Evolutionary conservation across 2,113 vertebrate species (phyloP), one percentile per base, ranked within the genome.

Genomic region (Callopanchax toddi): DNA sequence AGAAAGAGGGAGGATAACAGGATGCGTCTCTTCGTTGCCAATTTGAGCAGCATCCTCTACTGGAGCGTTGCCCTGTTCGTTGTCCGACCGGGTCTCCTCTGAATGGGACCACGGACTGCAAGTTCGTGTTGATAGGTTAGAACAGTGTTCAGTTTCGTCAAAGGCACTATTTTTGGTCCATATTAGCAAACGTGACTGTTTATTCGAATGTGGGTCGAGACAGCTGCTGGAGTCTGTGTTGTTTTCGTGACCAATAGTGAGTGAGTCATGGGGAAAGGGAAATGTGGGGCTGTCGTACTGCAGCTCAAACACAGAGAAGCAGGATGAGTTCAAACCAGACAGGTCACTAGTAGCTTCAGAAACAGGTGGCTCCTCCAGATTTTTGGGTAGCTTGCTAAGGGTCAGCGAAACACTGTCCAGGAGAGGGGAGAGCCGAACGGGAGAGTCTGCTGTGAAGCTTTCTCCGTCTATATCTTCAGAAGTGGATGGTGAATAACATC

Each of bases 111-210:
- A 99, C 5, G 97, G 97, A 89, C 97, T 99, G 91, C 97, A 99
- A 60, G 97, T 99, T 92, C 97, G 94, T 1, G 97, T 99, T 83
- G 97, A 99, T 90, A 99, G 93, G 89, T 97, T 99, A 78, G 97
- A 99, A 95, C 97, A 99, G 91, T 98, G 96, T 96, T 98, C 97
- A 51, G 95, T 97, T 94, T 99, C 97, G 83, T 99, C 97, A 93
- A 99, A 99, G 97, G 97, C 97, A 98, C 97, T 98, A 96, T 99
- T 99, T 98, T 97, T 98, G 96, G 97, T 98, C 97, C 97, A 99
- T 94, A 99, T 98, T 86, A 98, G 93, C 94, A 99, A 95, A 90
- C 97, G 95, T 91, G 97, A 99, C 93, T 97, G 96, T 89, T 96
- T 98, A 93, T 96, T 96, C 85, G 95, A 94, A 91, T 96, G 93